Evolutionary conservation across 2,888 invertebrate genomes (phyloP).

Genomic region (Aethes cnicana): DNA sequence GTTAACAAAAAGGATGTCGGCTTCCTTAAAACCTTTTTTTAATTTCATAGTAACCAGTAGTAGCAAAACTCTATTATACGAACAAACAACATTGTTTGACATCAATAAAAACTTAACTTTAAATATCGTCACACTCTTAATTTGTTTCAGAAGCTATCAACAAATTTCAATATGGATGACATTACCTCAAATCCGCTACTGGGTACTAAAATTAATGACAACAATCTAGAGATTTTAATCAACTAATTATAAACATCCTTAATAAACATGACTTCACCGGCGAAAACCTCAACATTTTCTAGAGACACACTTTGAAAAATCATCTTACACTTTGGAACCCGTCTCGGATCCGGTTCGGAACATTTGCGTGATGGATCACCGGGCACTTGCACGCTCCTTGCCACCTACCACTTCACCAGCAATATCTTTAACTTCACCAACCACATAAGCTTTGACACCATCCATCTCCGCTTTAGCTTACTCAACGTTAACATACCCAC

Average conservation of each 20-base stretch:
- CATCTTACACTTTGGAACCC: constrained; percentile 56
- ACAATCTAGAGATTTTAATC: too few species aligned
- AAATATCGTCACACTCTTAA: too few species aligned
- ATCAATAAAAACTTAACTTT: too few species aligned
- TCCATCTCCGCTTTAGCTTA: constrained; percentile 43
- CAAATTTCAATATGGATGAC: too few species aligned
- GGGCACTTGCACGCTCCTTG: constrained; percentile 61
- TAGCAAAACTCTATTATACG: too few species aligned
- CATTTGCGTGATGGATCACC: constrained; percentile 78
- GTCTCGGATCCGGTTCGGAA: constrained; percentile 71
- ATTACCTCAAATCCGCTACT: too few species aligned
- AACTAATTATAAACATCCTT: constrained; percentile 1
- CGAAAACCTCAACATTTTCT: constrained; percentile 48
- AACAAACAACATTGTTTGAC: too few species aligned
- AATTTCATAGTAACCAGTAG: neutral
- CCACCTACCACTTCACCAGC: constrained; percentile 41
- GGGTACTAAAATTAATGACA: too few species aligned
- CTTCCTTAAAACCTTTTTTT: constrained; percentile 1
- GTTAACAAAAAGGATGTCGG: constrained; percentile 32
- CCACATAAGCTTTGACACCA: constrained; percentile 16
- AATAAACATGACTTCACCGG: constrained; percentile 28
- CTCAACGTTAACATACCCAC: neutral
- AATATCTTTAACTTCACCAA: constrained; percentile 38
- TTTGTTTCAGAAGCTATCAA: too few species aligned
- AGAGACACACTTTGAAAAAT: constrained; percentile 56